phyloP scores from a whole-genome alignment of 2,888 invertebrate genomes.

The Cecidostiba fungosa region DNA sequence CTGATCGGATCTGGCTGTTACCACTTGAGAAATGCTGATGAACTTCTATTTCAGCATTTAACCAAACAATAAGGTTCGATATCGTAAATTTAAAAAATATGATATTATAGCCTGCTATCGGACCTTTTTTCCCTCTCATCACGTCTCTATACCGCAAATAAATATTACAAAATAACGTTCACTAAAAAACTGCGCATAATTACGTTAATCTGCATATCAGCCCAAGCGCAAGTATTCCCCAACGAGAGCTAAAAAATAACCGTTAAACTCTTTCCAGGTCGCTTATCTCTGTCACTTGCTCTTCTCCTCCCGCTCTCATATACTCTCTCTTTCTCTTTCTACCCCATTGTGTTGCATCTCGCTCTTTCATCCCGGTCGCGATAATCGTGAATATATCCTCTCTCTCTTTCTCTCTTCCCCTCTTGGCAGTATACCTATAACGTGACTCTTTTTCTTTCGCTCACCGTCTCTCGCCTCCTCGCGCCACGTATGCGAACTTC shows the following conservation, averaged over 20 bases:
- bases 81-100: too few relatives aligned
- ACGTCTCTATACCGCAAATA: background rate
- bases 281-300: slow-evolving; percentile 16
- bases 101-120: too few relatives aligned
- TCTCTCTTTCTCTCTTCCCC: background rate
- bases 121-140: background rate
- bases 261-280: slow-evolving; percentile 30
- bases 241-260: background rate
- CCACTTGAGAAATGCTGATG: too few relatives aligned
- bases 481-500: background rate
- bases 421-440: background rate
- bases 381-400: background rate
- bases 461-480: background rate
- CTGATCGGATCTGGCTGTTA: too few relatives aligned
- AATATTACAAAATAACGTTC: background rate
- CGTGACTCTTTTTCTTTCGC: background rate
- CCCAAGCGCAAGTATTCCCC: background rate
- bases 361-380: background rate
- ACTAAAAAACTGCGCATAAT: background rate
- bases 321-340: background rate
- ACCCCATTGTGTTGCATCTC: slow-evolving; percentile 15
- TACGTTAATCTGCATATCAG: background rate
- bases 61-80: too few relatives aligned
- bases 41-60: too few relatives aligned
- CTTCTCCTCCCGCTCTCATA: background rate